Base-by-base conservation (phyloP, 1,140 invertebrate species). In the Pseudomyrmex flavicornis region DNA sequence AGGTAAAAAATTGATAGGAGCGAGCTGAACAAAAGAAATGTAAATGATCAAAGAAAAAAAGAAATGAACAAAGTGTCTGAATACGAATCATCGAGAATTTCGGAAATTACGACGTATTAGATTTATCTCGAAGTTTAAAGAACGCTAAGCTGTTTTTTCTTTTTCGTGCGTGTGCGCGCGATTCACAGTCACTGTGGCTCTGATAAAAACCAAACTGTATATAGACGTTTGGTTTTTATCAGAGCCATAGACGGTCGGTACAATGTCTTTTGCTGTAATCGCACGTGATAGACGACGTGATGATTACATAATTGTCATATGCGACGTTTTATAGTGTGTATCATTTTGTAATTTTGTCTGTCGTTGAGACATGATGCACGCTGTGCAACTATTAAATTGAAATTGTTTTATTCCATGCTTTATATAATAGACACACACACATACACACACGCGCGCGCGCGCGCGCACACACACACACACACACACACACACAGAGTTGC, bases 301-400 rank as follows among this genome's bases (percentile, higher is more conserved):
- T 17, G 46, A 52, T 76, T 76, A 50, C 8, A 9, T 54, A 76
- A 76, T 66, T 26, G 5, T 62, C 46, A 75, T 7, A 2, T 75
- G n/a, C 22, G 2, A 0, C 59, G 13, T 76, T 65, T 76, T 50
- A 35, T 5, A 2, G 2, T 12, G 44, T 1, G 44, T 4, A 13
- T 58, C 15, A 5, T 44, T 58, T 73, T 9, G 20, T 17, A 0
- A 50, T 74, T 22, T 1, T 35, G 35, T 46, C 2, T 15, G 7
- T 1, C 2, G 20, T 66, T 7, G 5, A 7, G 10, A 35, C 12
- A 9, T 65, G 48, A 8, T 9, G 52, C 12, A 68, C 46, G 15
- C n/a, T 20, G 20, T 22, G 8, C 15, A 50, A 22, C 2, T 12
- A 10, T 69, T 20, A 10, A 20, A 76, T 54, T 75, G 4, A 52